Base-by-base conservation (phyloP, 2,113 vertebrate species). In the Tamias sibiricus region DNA sequence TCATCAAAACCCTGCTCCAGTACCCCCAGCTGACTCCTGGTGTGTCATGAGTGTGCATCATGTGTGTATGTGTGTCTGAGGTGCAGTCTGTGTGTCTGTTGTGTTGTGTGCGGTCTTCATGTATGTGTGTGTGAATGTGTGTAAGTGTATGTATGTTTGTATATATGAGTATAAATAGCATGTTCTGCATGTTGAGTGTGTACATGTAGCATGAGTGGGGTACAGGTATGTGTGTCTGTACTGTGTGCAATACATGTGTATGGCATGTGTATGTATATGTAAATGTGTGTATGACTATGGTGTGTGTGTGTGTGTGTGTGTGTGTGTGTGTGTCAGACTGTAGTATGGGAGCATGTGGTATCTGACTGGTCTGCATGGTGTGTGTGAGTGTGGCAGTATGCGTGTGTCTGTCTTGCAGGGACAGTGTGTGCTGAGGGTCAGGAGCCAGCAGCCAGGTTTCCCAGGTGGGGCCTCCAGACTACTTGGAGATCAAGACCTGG, bases 361-460 rank as follows among this genome's bases (percentile, higher is more conserved):
- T 44, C 12, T n/a, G 30, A 47, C 17, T 40, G 14, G 16, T 68
- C 22, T 49, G 44, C 42, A 26, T 52, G 6, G 64, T 52, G 47
- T 54, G 7, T 13, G 16, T 44, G 22, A 37, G 47, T 52, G n/a
- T 54, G 4, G 17, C 54, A 20, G 16, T 19, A 8, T 24, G 7
- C 52, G 28, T 42, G 16, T 49, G 62, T 35, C n/a, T n/a, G 2
- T 30, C 40, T 17, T 9, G 20, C 24, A 6, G 35, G 7, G 8
- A 1, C 11, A 2, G 11, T 17, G 40, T 40, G 17, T 49, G 16
- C 24, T 22, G 14, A 40, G 22, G 35, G n/a, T 22, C 68, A 75
- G 92, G 82, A 95, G 79, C 96, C 97, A 97, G 97, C 68, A 97
- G 90, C 26, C 81, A 75, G 83, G 97, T 92, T 95, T 96, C 95